Evolutionary conservation across 37 sponge, comb jelly and placozoan species (phyloP).

Genomic region (Geodia barretti): DNA sequence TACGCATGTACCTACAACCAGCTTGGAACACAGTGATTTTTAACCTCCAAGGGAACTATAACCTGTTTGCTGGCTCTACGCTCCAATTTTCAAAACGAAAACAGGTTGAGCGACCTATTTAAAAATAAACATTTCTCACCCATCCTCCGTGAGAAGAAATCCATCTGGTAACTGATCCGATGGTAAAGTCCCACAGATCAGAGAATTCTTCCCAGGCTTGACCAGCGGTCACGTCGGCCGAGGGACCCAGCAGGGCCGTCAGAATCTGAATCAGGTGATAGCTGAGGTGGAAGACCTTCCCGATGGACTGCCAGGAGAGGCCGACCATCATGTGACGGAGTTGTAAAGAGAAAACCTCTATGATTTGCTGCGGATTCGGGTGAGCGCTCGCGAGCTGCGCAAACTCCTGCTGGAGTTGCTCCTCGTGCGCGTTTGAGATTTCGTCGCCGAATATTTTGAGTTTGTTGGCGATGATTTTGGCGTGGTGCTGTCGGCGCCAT

Average conservation of each 20-base stretch:
- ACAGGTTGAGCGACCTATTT: too few species aligned
- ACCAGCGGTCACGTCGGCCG: neutral
- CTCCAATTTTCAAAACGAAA: too few species aligned
- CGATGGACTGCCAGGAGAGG: slow-evolving; percentile 1
- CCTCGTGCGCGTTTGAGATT: neutral
- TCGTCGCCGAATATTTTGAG: slow-evolving; percentile 37
- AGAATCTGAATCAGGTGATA: neutral
- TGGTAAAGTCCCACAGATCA: slow-evolving; percentile 17
- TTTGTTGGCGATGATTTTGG: slow-evolving; percentile 25
- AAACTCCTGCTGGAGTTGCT: neutral
- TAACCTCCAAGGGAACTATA: neutral
- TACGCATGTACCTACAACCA: too few species aligned
- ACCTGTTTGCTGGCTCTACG: neutral
- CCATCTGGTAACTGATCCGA: slow-evolving; percentile 21
- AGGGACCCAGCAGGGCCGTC: neutral
- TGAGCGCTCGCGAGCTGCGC: neutral
- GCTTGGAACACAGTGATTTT: neutral
- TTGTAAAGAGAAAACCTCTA: neutral
- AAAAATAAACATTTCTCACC: slow-evolving; percentile 41
- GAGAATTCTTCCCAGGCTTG: slow-evolving; percentile 2
- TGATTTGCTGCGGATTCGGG: neutral
- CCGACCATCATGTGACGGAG: neutral
- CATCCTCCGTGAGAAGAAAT: slow-evolving; percentile 35
- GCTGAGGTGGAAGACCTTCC: neutral
- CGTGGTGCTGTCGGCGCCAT: neutral